These are phyloP conservation scores for Dolichotis patagonum DNA, from an alignment of 2,113 vertebrate species.

Conservation along the genomic window DNA sequence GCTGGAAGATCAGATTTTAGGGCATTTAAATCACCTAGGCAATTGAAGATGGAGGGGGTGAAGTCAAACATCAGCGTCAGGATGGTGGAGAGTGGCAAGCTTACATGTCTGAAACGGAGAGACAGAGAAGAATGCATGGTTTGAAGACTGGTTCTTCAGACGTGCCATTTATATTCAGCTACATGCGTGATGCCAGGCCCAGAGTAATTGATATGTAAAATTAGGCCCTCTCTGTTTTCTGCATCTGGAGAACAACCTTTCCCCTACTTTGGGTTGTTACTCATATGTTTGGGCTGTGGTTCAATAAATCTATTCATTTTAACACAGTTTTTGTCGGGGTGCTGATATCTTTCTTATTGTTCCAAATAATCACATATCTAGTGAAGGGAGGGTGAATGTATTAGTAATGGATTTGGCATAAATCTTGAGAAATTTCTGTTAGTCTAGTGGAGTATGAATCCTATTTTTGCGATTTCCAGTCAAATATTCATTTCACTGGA, in stretches of 20 bases:
- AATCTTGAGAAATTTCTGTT: conserved; percentile 51
- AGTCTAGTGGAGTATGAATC: background rate
- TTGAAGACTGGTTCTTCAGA: background rate
- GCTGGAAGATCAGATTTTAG: background rate
- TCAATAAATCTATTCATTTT: conserved; percentile 37
- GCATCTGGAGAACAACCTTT: background rate
- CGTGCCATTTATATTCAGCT: background rate
- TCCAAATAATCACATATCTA: conserved; percentile 38
- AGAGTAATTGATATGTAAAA: background rate
- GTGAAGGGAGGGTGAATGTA: conserved; percentile 19
- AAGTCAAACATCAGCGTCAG: background rate
- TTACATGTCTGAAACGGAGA: background rate
- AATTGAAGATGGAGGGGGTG: background rate
- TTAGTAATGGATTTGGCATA: conserved; percentile 17
- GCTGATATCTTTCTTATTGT: background rate
- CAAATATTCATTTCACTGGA: conserved; percentile 30
- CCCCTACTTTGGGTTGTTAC: background rate
- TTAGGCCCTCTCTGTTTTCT: conserved; percentile 20
- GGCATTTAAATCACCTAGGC: background rate
- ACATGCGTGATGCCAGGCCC: background rate
- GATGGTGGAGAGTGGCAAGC: background rate
- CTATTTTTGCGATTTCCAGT: conserved; percentile 50
- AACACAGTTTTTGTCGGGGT: background rate
- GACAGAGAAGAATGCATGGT: background rate
- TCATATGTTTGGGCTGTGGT: background rate